Evolutionary conservation across 2,113 vertebrate genomes (phyloP), one percentile per base, ranked within the genome.

Genomic region (Macroglossus sobrinus): DNA sequence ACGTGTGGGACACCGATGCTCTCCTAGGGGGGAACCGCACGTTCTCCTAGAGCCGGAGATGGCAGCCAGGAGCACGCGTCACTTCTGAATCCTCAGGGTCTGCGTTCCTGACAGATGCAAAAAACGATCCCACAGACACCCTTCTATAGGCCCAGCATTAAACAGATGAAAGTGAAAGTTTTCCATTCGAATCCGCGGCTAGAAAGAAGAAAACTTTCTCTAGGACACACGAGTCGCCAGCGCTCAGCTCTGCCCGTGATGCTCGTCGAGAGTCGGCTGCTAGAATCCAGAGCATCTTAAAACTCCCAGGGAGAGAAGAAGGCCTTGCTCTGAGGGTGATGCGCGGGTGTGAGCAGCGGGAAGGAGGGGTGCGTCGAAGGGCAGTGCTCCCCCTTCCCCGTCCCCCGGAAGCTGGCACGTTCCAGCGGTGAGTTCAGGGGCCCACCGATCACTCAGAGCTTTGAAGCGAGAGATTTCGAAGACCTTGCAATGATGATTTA

Each of bases 401-500:
- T n/a, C n/a, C n/a, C 16, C 26, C 26, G 6, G 69, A 89, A 84
- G 59, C 14, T 50, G 47, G 47, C 4, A 14, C 3, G 11, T 85
- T 72, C 33, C 53, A 50, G 84, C 93, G 75, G 40, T n/a, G 26
- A 84, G 55, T 28, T 61, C 53, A 47, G 7, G 38, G 66, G 28
- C 30, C 76, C 35, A 64, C 26, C 14, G n/a, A n/a, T n/a, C n/a
- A 16, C 61, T 63, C 35, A 45, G 76, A 69, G 59, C 57, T 89
- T 87, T 64, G 79, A 84, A 93, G 59, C 38, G 24, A 63, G 40
- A 64, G 40, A 78, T 38, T 82, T 89, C 80, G 71, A 94, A 88
- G 64, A 69, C 22, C 33, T 57, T 7, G 38, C 55, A 33, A 10
- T 45, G 64, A 21, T 12, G 43, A 82, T 35, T 35, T 57, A 47